Evolutionary conservation across 2,113 vertebrate species (phyloP).

Genomic region (Heterocephalus glaber): DNA sequence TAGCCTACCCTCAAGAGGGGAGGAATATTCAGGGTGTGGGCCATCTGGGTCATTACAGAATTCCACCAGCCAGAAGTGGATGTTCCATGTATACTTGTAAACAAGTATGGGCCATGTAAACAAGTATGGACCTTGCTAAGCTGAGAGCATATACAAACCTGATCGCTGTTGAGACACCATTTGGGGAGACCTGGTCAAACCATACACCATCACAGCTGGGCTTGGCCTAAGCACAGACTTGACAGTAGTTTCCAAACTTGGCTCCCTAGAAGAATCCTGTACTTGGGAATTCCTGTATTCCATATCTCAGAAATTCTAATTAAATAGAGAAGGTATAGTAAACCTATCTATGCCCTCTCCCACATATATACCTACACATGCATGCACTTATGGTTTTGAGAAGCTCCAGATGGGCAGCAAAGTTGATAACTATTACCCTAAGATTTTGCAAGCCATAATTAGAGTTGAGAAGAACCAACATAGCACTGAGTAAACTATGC

Average conservation of each 20-base stretch:
- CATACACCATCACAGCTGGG: neutral
- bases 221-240: neutral
- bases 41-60: neutral
- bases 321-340: neutral
- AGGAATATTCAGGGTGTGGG: neutral
- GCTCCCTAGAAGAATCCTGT: neutral
- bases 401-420: neutral
- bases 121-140: neutral
- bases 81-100: neutral
- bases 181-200: neutral
- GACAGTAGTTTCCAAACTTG: neutral
- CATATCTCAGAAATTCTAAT: constrained; percentile 26
- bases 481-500: neutral
- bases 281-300: neutral
- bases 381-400: neutral
- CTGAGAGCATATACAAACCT: neutral
- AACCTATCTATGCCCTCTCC: neutral
- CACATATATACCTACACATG: neutral
- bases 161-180: neutral
- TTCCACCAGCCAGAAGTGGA: neutral
- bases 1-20: neutral
- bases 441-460: neutral
- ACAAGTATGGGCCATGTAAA: neutral
- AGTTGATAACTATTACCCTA: constrained; percentile 13
- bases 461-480: constrained; percentile 28